Evolutionary conservation across 2,113 vertebrate species (phyloP), one percentile per base, ranked within the genome.

Genomic region (Spermophilus dauricus): DNA sequence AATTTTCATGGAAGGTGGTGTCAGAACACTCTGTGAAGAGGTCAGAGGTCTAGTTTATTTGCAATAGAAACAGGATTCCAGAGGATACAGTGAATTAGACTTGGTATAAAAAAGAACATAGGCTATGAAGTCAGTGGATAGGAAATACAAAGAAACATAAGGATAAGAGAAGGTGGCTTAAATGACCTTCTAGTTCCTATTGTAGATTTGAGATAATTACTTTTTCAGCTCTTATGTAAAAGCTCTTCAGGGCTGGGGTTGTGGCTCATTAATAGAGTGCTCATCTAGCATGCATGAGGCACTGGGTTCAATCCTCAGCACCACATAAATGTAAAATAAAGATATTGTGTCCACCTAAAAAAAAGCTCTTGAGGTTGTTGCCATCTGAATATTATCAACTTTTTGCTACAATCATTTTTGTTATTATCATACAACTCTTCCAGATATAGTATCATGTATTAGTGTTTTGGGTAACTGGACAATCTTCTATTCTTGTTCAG

Each of bases 401-500:
- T 63, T 63, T 63, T 6, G 61, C 61, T 28, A 28, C 24, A 26
- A 0, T 67, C 1, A 14, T 82, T 78, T 94, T 80, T 95, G 39
- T 34, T 95, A 14, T 93, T 83, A 83, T 51, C 67, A 93, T 34
- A 39, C 81, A 65, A 86, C 32, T 91, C 17, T 97, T 75, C 20
- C 48, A 83, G 48, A n/a, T 73, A 85, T 28, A 78, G 20, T 80
- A 32, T 91, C 42, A 70, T 82, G 89, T 89, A 75, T 85, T 96
- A 96, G 78, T 89, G 34, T 84, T 17, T 93, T 96, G 67, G 92
- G 16, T 48, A 94, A 63, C 22, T 78, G 28, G 24, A 51, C 45
- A 95, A 78, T 95, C 34, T 85, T 45, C 76, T 30, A 51, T 93
- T 96, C 39, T 85, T 58, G 32, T 94, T 93, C 89, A 93, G 65